phyloP scores from a whole-genome alignment of 2,888 invertebrate genomes.

The Agrochola lychnidis region DNA sequence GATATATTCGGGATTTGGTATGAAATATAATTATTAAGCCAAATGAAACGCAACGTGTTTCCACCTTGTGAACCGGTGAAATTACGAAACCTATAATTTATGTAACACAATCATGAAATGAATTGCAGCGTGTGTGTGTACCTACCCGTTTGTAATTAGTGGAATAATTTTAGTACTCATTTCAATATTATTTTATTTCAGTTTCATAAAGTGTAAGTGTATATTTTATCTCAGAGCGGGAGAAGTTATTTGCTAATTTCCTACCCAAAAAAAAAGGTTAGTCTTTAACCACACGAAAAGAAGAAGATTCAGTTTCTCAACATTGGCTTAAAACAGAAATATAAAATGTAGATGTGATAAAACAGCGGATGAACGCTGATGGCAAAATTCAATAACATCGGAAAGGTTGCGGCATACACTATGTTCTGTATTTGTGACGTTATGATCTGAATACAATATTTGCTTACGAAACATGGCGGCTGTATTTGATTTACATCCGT shows the following conservation, averaged over 20 bases:
- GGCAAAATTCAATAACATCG: slow-evolving; percentile 51
- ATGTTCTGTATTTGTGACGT: slow-evolving; percentile 29
- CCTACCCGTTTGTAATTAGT: slow-evolving; percentile 31
- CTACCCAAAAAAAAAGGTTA: no score
- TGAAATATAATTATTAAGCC: slow-evolving; percentile 45
- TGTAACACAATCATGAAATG: slow-evolving; percentile 59
- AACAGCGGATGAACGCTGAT: slow-evolving; percentile 32
- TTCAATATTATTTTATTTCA: slow-evolving; percentile 22
- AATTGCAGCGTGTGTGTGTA: slow-evolving; percentile 44
- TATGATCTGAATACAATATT: slow-evolving; percentile 47
- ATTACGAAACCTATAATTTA: slow-evolving; percentile 61
- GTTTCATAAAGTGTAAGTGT: no score
- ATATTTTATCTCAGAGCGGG: no score
- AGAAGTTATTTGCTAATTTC: no score
- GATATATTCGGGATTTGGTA: slow-evolving; percentile 25
- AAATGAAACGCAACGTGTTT: slow-evolving; percentile 43
- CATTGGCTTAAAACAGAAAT: slow-evolving; percentile 19
- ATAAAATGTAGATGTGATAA: slow-evolving; percentile 40
- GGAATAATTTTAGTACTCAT: slow-evolving; percentile 31
- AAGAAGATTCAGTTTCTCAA: not conserved
- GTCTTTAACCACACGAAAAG: no score
- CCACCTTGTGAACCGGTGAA: slow-evolving; percentile 31
- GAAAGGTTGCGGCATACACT: slow-evolving; percentile 43
- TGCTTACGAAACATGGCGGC: slow-evolving; percentile 14
- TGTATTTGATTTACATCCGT: slow-evolving; percentile 28